These are phyloP conservation scores for Chionis minor DNA, from an alignment of 2,113 vertebrate genomes.

Conservation along the genomic window DNA sequence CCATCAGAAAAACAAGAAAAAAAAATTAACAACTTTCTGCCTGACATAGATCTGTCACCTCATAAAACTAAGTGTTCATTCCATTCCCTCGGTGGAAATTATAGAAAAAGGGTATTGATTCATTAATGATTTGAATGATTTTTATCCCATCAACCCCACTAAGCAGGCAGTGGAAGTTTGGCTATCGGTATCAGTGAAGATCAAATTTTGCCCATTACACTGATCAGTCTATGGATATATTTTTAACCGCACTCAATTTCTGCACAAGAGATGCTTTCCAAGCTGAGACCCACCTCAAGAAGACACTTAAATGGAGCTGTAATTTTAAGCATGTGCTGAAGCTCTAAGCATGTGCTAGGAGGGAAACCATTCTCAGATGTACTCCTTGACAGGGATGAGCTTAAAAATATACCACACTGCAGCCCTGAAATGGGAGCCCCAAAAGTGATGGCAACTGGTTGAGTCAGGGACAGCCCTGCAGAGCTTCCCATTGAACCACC, in stretches of 20 bases:
- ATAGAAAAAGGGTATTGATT: background rate
- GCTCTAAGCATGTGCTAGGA: conserved; percentile 40
- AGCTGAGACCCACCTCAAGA: conserved; percentile 2
- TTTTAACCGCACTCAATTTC: conserved; percentile 4
- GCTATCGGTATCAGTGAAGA: background rate
- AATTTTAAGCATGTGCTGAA: conserved; percentile 58
- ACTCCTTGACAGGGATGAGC: conserved; percentile 31
- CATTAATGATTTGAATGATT: background rate
- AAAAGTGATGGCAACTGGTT: background rate
- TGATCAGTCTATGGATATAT: background rate
- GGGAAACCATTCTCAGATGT: conserved; percentile 16
- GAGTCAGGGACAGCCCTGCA: background rate
- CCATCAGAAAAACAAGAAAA: conserved; percentile 9
- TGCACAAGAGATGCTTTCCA: conserved; percentile 2
- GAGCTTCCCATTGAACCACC: background rate
- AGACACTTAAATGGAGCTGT: background rate
- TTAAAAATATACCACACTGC: background rate
- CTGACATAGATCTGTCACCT: background rate
- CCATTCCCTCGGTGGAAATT: background rate
- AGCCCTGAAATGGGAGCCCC: background rate
- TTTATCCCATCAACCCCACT: background rate
- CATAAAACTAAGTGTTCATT: background rate
- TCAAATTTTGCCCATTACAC: background rate
- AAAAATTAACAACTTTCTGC: background rate
- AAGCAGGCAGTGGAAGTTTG: background rate